Evolutionary conservation across 2,888 invertebrate species (phyloP).

Genomic region (Pollenia angustigena): DNA sequence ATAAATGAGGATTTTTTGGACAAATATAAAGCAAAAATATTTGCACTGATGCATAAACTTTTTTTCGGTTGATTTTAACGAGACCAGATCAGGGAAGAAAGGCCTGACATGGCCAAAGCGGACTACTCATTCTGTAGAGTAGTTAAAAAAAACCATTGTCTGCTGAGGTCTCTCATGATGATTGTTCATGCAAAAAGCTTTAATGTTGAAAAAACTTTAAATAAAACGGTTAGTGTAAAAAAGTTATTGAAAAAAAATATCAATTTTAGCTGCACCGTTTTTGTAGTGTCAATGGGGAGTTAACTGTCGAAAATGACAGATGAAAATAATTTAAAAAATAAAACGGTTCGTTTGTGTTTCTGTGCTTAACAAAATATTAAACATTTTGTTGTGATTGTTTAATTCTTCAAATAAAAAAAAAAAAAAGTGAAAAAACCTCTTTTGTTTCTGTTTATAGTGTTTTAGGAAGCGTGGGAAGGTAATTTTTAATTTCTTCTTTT

Average conservation of each 20-base stretch:
- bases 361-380: constrained; percentile 19
- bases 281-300: constrained; percentile 76
- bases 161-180: constrained; percentile 47
- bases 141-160: constrained; percentile 27
- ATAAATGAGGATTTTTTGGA: constrained; percentile 33
- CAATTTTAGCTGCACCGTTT: constrained; percentile 44
- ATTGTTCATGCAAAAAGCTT: constrained; percentile 67
- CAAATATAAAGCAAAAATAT: constrained; percentile 49
- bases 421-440: neutral
- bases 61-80: constrained; percentile 50
- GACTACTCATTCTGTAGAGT: constrained; percentile 5
- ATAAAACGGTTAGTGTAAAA: constrained; percentile 63
- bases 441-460: neutral
- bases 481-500: neutral
- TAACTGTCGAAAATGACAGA: constrained; percentile 81
- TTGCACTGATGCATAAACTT: constrained; percentile 65
- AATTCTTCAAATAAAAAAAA: neutral
- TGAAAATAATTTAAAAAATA: constrained; percentile 61
- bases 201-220: constrained; percentile 29
- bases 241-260: constrained; percentile 23
- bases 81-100: constrained; percentile 22
- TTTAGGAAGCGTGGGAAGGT: constrained; percentile 56
- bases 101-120: constrained; percentile 5
- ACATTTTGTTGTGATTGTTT: constrained; percentile 38
- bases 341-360: constrained; percentile 31